Conservation (phyloP, 2,888 invertebrate species). For the Salticus scenicus region DNA sequence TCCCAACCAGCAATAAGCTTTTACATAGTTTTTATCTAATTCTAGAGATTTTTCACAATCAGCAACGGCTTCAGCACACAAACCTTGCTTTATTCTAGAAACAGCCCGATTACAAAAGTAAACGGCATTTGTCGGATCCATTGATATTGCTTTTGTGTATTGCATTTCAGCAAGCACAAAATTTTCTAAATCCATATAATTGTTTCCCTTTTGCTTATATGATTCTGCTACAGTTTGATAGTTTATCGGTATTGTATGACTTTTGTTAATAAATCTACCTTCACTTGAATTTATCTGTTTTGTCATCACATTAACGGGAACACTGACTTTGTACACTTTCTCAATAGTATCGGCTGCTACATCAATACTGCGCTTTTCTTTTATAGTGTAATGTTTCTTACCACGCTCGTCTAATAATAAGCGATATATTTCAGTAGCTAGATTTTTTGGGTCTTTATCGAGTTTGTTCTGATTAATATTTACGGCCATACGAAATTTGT, state of each 20-base stretch:
- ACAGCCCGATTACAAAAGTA: slow-evolving; percentile 37
- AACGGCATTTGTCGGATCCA: slow-evolving; percentile 14
- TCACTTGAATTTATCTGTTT: not conserved
- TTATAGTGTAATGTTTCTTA: not conserved
- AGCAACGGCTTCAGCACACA: not conserved
- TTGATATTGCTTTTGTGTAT: slow-evolving; percentile 7
- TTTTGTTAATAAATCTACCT: not conserved
- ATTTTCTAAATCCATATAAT: not conserved
- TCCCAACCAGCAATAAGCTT: slow-evolving; percentile 33
- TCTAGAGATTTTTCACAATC: slow-evolving; percentile 24
- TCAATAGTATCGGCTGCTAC: not conserved
- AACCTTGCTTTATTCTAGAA: slow-evolving; percentile 9
- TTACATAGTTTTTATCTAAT: slow-evolving; percentile 18
- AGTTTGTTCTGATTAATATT: no score
- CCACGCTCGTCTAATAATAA: not conserved
- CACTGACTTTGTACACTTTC: not conserved
- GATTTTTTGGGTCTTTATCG: no score
- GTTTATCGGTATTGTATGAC: not conserved
- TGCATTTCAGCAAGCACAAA: slow-evolving; percentile 20
- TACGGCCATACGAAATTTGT: no score
- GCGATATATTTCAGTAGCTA: no score
- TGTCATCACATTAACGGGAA: not conserved
- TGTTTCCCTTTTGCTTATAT: slow-evolving; percentile 9
- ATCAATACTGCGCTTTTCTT: not conserved
- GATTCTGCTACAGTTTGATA: not conserved